phyloP scores from a whole-genome alignment of 2,888 invertebrate genomes.

The Alloplasta piceator region DNA sequence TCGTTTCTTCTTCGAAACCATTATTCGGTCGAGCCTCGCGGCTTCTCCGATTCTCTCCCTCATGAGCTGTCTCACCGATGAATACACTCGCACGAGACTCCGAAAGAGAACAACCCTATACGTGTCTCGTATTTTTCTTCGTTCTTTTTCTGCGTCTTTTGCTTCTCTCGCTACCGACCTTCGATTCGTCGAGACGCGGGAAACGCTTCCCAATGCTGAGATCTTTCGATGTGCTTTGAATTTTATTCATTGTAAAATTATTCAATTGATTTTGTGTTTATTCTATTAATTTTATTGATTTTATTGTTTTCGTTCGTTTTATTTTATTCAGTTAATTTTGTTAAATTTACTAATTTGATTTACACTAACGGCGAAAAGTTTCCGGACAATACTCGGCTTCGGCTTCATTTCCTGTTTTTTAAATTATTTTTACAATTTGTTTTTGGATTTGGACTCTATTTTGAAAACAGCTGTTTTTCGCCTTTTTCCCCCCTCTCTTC shows the following conservation, averaged over 20 bases:
- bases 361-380: no score
- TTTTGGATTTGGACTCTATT: no score
- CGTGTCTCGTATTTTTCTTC: slow-evolving; percentile 19
- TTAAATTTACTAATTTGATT: neutral
- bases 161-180: slow-evolving; percentile 36
- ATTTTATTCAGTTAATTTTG: neutral
- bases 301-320: neutral
- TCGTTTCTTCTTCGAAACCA: slow-evolving; percentile 61
- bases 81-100: neutral
- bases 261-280: no score
- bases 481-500: no score
- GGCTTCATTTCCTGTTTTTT: no score
- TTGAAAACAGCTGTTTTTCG: no score
- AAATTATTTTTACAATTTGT: no score
- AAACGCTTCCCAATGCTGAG: slow-evolving; percentile 23
- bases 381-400: no score
- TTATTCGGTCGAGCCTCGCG: slow-evolving; percentile 61
- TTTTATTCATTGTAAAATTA: neutral
- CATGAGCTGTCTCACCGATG: neutral
- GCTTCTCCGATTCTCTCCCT: slow-evolving; percentile 32
- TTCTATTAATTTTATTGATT: neutral
- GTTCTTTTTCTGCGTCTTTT: slow-evolving; percentile 9
- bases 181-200: slow-evolving; percentile 43
- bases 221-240: neutral
- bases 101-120: slow-evolving; percentile 36